These are phyloP conservation scores for Lampris megalopsis DNA, from an alignment of 2,113 vertebrate genomes.

Conservation along the genomic window DNA sequence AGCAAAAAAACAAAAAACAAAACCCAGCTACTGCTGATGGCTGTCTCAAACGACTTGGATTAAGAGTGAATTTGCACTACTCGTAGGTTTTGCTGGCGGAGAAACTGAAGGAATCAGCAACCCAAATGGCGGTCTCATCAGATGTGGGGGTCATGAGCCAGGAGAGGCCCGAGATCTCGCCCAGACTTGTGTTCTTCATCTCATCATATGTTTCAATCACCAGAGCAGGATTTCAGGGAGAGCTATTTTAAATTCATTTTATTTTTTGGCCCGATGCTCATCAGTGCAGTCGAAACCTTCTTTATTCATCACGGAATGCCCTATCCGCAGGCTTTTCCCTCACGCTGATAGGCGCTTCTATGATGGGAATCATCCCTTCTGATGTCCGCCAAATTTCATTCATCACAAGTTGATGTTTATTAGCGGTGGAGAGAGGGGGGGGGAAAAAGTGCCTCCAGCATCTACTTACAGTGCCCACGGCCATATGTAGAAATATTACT, in stretches of 20 bases:
- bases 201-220: conserved; percentile 78
- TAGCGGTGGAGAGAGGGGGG: conserved; percentile 1
- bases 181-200: conserved; percentile 65
- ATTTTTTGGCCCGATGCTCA: conserved; percentile 64
- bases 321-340: conserved; percentile 39
- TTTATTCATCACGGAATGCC: conserved; percentile 59
- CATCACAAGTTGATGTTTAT: conserved; percentile 38
- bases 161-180: conserved; percentile 56
- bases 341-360: conserved; percentile 18
- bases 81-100: conserved; percentile 43
- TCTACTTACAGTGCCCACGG: neutral
- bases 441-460: neutral
- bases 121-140: conserved; percentile 75
- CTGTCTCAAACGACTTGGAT: conserved; percentile 30
- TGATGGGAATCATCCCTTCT: conserved; percentile 35
- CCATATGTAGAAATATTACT: conserved; percentile 29
- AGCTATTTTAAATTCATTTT: conserved; percentile 40
- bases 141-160: conserved; percentile 49
- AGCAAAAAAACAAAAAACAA: neutral
- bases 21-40: conserved; percentile 7
- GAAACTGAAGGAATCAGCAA: conserved; percentile 62
- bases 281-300: conserved; percentile 64
- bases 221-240: conserved; percentile 61
- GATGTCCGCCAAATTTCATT: conserved; percentile 45
- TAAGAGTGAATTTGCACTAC: conserved; percentile 36